Evolutionary conservation across 2,888 invertebrate species (phyloP), one percentile per base, ranked within the genome.

Genomic region (Ptilodon capucinus): DNA sequence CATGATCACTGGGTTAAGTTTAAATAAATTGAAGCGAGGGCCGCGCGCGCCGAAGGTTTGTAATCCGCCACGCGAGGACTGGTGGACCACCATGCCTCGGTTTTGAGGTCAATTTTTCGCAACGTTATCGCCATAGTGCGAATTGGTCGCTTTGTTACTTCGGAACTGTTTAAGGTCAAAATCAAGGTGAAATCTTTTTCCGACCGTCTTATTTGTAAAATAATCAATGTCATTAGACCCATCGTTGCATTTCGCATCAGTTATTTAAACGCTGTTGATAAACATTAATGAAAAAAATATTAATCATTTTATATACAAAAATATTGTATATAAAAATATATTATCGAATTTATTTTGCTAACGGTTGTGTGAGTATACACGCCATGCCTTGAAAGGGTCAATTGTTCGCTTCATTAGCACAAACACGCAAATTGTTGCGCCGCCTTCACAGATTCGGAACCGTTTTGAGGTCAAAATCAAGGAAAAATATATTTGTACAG

Each of bases 1-100:
- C 91, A 91, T 89, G 91, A 90, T 88, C 90, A 91, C 82, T 91
- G 78, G 91, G 91, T 91, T 86, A 91, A 91, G 90, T 91, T 91
- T 89, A 89, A 88, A 86, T 81, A 57, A 61, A 61, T 57, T 55
- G 61, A 59, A 51, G 48, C 36, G 55, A 59, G 59, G 59, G 58
- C 56, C 53, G 44, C 41, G 42, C 39, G 42, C 30, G 28, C 25
- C 36, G 47, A 53, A 57, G 56, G 56, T 48, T 46, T 34, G 16
- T 30, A 25, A 25, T 41, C 41, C 40, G 40, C 52, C 14, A 7
- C 30, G 30, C 30, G 23, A 11, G 23, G 23, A 23, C 9, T 8
- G 23, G 46, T 48, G 57, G 51, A 52, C 40, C 64, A 61, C 59
- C 64, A 54, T 62, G 51, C 44, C 48, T 42, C 42, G 30, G 38